Evolutionary conservation across 2,113 vertebrate genomes (phyloP), one percentile per base, ranked within the genome.

Genomic region (Tautogolabrus adspersus): DNA sequence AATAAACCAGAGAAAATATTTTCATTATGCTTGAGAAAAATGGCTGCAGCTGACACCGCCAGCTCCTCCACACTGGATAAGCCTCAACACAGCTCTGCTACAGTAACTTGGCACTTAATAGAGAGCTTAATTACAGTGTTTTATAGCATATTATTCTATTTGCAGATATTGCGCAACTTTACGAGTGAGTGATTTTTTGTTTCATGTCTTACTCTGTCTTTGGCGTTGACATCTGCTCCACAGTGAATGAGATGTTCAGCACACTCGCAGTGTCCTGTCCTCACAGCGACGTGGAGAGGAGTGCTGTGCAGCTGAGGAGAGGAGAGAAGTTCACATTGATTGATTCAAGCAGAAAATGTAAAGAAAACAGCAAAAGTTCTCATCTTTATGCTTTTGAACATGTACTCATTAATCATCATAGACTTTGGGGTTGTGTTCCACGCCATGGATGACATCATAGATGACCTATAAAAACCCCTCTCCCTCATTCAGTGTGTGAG

Each of bases 241-340:
- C 97, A 99, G 88, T 97, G 97, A 0, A 99, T 97, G 68, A 99
- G 97, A 55, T 97, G 96, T 75, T 99, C 97, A 0, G 95, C 97
- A 0, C 97, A 99, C n/a, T 98, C 96, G 0, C 95, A 94, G 78
- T 95, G 97, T 11, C 98, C 98, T 0, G 97, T 98, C 61, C 97
- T 93, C 83, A 98, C 97, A 0, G 98, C 97, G 6, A 99, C 98
- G 0, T 99, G 98, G 59, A 99, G 83, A 0, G 98, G 97, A 1
- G 96, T 97, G 90, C 98, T 99, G 63, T 88, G 92, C 77, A 99
- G 80, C 88, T 91, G 79, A 37, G 56, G 16, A 26, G 26, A 26
- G 26, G 26, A 2, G 8, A 16, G 23, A 1, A n/a, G 12, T 22
- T 37, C 13, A 54, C 8, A 9, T 52, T 21, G 6, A 19, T 68